Evolutionary conservation across 1,140 invertebrate genomes (phyloP).

Genomic region (Drosophila burlai): DNA sequence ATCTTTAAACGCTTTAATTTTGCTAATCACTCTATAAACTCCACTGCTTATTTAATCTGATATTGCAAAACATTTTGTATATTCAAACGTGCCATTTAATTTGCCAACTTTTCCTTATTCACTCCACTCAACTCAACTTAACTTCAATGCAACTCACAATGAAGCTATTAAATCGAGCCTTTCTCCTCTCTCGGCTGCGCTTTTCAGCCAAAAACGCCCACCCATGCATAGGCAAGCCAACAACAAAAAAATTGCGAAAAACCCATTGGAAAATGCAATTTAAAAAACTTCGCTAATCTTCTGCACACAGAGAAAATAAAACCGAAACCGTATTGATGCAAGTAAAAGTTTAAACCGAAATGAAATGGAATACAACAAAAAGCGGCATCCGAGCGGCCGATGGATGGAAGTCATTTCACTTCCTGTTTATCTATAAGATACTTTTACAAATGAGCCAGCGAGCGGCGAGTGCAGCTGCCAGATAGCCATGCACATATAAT

Average conservation of each 20-base stretch:
- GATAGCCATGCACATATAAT: conserved; percentile 59
- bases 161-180: conserved; percentile 45
- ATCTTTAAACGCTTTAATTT: background rate
- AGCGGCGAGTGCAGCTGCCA: conserved; percentile 46
- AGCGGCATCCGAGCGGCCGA: conserved; percentile 8
- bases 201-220: conserved; percentile 41
- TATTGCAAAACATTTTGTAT: conserved; percentile 32
- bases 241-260: conserved; percentile 4
- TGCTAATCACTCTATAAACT: conserved; percentile 11
- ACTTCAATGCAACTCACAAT: conserved; percentile 32
- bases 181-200: conserved; percentile 17
- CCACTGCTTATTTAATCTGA: conserved; percentile 17
- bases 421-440: conserved; percentile 74
- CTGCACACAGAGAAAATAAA: conserved; percentile 22
- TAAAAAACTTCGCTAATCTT: conserved; percentile 33
- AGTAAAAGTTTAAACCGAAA: conserved; percentile 63
- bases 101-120: conserved; percentile 39
- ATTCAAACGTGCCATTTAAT: conserved; percentile 36
- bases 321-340: conserved; percentile 30
- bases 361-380: conserved; percentile 47
- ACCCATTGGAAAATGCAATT: conserved; percentile 46
- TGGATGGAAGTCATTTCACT: conserved; percentile 54
- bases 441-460: conserved; percentile 55
- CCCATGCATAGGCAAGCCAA: conserved; percentile 22
- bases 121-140: conserved; percentile 4